Evolutionary conservation across 2,797 vertebrate species (phyloP), one percentile per base, ranked within the genome.

Genomic region (Gymnothorax javanicus): DNA sequence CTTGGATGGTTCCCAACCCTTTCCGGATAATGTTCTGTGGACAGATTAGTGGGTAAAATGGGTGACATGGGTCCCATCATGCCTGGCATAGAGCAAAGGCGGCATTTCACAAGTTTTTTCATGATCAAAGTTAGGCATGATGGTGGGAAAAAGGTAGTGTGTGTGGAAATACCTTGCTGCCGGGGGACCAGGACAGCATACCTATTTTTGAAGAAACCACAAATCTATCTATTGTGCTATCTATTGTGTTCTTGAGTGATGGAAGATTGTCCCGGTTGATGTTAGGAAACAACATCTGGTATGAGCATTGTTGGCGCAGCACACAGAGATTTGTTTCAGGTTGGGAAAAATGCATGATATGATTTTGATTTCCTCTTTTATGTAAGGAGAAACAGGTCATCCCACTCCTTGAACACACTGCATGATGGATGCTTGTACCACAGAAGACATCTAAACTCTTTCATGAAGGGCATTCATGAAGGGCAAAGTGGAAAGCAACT

Each of bases 161-260:
- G 33, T 43, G 33, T 43, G 33, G 33, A 43, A 43, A 43, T 43
- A 43, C 33, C 33, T 2, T 43, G 33, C 33, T 43, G 33, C 33
- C 33, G 2, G 33, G 33, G 33, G 33, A 43, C 33, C 33, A 43
- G 33, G 33, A 43, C 33, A 43, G 33, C 33, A 43, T 43, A 43
- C 33, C 33, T 43, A 2, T 43, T 43, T 43, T 43, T 43, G 33
- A 43, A 43, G 33, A 43, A 43, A 43, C 33, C 33, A 43, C 33
- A 43, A 43, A 43, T n/a, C n/a, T 2, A 20, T 54, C 77, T 56
- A 81, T 81, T 81, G 77, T 81, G 77, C n/a, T 2, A 20, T 54
- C 77, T 56, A 81, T 81, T 81, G 77, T 81, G 77, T 81, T 23
- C 50, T 81, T 23, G 3, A 56, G 77, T 81, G 77, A 81, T 11